Conservation (phyloP, 2,113 vertebrate species). For the Pterocles gutturalis region DNA sequence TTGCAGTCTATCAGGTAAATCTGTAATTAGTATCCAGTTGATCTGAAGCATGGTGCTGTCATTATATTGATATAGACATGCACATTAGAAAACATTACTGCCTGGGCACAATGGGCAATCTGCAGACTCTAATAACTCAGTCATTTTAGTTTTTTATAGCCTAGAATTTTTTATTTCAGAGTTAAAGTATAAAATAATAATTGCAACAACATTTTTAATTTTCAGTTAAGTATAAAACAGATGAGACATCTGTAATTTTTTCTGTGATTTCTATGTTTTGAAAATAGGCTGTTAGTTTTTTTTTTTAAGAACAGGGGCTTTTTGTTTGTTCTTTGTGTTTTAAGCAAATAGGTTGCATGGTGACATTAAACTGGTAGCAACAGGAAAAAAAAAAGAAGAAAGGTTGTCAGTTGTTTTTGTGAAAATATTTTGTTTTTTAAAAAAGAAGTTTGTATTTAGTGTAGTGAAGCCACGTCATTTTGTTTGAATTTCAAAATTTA, state of each 20-base stretch:
- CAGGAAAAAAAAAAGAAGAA: background rate
- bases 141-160: background rate
- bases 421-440: background rate
- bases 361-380: background rate
- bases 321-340: background rate
- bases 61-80: slow-evolving; percentile 18
- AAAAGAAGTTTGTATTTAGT: background rate
- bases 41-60: slow-evolving; percentile 29
- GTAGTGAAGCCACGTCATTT: background rate
- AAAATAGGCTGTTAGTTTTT: background rate
- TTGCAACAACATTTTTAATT: slow-evolving; percentile 15
- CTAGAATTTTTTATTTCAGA: background rate
- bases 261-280: background rate
- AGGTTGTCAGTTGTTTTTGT: background rate
- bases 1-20: slow-evolving; percentile 53
- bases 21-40: slow-evolving; percentile 62
- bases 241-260: background rate
- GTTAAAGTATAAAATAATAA: slow-evolving; percentile 4
- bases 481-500: background rate
- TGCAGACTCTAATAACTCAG: slow-evolving; percentile 4
- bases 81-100: slow-evolving; percentile 22
- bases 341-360: background rate
- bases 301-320: background rate
- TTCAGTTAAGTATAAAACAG: background rate
- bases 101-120: slow-evolving; percentile 30